phyloP scores from a whole-genome alignment of 2,113 vertebrate genomes.

The Oncorhynchus masou region DNA sequence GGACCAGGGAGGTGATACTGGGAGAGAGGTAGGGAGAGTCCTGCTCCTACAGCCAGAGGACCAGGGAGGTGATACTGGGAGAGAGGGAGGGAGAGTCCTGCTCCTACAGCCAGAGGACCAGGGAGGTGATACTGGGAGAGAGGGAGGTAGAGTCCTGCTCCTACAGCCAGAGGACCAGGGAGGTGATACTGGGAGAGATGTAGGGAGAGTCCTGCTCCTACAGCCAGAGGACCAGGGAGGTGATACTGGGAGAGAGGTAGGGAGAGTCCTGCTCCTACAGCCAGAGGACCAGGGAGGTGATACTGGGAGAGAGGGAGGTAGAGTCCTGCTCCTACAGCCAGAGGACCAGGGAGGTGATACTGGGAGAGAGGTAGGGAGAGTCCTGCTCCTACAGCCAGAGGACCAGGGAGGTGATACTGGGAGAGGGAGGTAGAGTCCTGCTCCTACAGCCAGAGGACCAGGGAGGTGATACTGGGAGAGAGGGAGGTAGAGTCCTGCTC shows the following conservation, averaged over 20 bases:
- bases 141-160: conserved; percentile 47
- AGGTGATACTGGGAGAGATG: no score
- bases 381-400: no score
- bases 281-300: background rate
- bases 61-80: no score
- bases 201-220: conserved; percentile 73
- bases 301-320: conserved; percentile 78
- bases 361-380: background rate
- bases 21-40: background rate
- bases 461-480: conserved; percentile 67
- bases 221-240: conserved; percentile 86
- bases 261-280: no score
- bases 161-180: no score
- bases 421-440: conserved; percentile 54
- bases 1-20: conserved; percentile 82
- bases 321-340: conserved; percentile 79
- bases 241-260: conserved; percentile 50
- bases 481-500: conserved; percentile 47
- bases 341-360: conserved; percentile 83
- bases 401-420: no score
- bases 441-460: no score
- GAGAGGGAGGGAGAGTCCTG: conserved; percentile 54
- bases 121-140: conserved; percentile 67
- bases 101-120: no score
- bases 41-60: no score